These are phyloP conservation scores for Apodemus sylvaticus DNA, from an alignment of 2,113 vertebrate genomes.

Conservation along the genomic window DNA sequence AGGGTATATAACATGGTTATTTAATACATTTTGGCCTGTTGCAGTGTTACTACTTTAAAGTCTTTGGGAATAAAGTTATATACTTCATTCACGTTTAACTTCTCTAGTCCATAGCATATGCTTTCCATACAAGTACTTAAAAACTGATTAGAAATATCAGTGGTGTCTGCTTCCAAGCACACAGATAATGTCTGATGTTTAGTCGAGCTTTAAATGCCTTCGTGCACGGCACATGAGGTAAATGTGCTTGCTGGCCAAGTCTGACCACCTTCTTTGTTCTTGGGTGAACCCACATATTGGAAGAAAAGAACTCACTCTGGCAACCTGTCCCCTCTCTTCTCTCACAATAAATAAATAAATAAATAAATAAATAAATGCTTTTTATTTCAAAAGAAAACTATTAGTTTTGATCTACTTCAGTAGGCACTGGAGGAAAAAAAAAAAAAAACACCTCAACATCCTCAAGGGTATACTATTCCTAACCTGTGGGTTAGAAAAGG, in stretches of 20 bases:
- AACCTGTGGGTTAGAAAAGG: background rate
- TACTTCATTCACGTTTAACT: conserved; percentile 12
- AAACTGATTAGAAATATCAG: background rate
- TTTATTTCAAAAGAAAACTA: background rate
- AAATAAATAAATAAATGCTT: background rate
- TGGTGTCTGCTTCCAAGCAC: background rate
- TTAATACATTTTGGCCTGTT: conserved; percentile 9
- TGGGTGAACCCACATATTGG: background rate
- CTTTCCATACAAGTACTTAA: conserved; percentile 15
- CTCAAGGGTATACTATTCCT: background rate
- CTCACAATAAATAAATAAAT: background rate
- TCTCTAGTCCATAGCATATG: background rate
- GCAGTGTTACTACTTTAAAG: background rate
- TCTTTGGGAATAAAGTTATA: background rate
- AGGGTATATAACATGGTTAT: background rate
- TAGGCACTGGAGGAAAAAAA: background rate
- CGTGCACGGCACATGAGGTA: background rate
- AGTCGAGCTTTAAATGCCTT: background rate
- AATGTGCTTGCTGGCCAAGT: background rate
- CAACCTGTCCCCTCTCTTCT: background rate
- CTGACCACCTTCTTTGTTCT: background rate
- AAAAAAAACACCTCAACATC: background rate
- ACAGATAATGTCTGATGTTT: background rate
- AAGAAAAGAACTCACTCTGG: background rate
- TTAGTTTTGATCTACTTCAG: conserved; percentile 12